A percentile compares a stretch with the other conserved stretches of the same genome.
phyloP scores from a whole-genome alignment of 2,797 vertebrate genomes.

The Anableps anableps region DNA sequence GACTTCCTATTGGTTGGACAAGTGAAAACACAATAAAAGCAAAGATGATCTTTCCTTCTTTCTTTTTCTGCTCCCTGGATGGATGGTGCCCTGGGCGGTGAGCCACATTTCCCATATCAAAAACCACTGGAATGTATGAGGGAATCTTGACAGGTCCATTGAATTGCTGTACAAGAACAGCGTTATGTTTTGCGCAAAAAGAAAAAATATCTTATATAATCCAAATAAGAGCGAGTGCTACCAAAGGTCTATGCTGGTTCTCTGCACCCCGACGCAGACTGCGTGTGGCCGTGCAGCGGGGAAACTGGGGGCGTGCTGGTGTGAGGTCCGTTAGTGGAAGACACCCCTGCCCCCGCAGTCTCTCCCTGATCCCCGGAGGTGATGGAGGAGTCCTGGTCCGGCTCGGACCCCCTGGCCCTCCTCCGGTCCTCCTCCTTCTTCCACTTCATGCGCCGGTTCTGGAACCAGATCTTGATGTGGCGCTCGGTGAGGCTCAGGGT shows the following conservation, averaged over 20 bases:
- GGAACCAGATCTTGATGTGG: constrained; percentile 99
- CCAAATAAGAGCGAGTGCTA: background rate
- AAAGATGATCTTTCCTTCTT: too few relatives aligned
- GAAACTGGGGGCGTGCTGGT: constrained; percentile 69
- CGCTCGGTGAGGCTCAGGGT: constrained; percentile 96
- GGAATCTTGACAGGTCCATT: background rate
- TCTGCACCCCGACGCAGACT: constrained; percentile 50
- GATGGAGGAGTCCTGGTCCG: constrained; percentile 93
- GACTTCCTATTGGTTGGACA: too few relatives aligned
- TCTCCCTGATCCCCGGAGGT: constrained; percentile 89
- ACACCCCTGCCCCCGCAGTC: constrained; percentile 43
- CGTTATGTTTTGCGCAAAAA: background rate
- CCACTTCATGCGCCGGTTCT: constrained; percentile 97
- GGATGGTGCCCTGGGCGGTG: background rate
- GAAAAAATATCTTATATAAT: background rate
- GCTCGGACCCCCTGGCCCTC: constrained; percentile 78
- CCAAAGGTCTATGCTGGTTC: constrained; percentile 34
- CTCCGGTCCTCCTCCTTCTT: constrained; percentile 98
- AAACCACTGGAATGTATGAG: background rate
- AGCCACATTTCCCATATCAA: background rate
- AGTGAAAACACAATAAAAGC: too few relatives aligned
- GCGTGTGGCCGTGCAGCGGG: constrained; percentile 65
- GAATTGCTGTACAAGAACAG: background rate
- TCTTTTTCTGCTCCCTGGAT: background rate
- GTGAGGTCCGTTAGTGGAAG: constrained; percentile 60